Base-by-base conservation (phyloP, 1,140 invertebrate species). In the Tetramorium simillimum region DNA sequence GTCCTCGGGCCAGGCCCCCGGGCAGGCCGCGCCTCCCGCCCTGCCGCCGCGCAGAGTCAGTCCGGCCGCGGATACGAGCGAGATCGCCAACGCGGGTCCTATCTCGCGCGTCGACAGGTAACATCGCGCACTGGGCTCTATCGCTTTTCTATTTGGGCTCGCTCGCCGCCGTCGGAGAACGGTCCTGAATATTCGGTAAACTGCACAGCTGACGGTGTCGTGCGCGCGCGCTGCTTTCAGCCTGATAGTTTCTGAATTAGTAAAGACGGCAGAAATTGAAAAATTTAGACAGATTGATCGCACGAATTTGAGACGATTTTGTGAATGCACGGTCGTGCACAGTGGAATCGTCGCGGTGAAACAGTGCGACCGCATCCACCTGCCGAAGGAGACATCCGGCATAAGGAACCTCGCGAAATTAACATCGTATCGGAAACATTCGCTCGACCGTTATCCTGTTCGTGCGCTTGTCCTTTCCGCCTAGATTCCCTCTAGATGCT, bases 1-100 rank as follows among this genome's bases (percentile, higher is more conserved):
- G 89, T 92, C 94, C 84, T 90, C 93, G 73, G 92, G 88, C 67
- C 92, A 92, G 84, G 82, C 86, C 63, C 87, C 92, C 63, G 91
- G 90, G 73, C 91, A 93, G 82, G 89, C 92, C 86, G 88, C 92
- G 18, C 88, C 89, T 86, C 91, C 93, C 77, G 91, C 91, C 78
- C 88, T 94, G 84, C 91, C 93, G 80, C 91, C 93, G 73, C 94
- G 94, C 46, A 92, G 93, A 85, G 89, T 94, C 92, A 94, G 93
- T 94, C 93, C 94, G 40, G 93, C 93, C 78, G 86, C 92, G 82
- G 93, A 95, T 91, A 88, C 93, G 67, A 91, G 89, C 56, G 94
- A 94, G 88, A 91, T 93, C 86, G 82, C 89, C 73, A 93, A 93
- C 89, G 85, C 92, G 33, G 80, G 85, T 62, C 49, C 85, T 49